phyloP scores from a whole-genome alignment of 2,888 invertebrate species.

The Stenodera caucasica region DNA sequence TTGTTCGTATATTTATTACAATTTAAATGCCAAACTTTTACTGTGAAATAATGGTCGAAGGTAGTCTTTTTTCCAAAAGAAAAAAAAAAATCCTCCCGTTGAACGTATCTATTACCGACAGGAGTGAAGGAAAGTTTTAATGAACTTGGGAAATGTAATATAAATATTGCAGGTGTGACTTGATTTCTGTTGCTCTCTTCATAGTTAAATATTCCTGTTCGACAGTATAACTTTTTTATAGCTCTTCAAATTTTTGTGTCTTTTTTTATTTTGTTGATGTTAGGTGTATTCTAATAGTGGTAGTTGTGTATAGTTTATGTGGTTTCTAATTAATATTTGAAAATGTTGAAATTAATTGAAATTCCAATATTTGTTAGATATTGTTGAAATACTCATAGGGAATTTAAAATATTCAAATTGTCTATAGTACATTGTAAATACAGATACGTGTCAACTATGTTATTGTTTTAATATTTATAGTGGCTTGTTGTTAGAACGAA shows the following conservation, averaged over 20 bases:
- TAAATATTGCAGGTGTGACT: conserved; percentile 26
- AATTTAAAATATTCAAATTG: conserved; percentile 4
- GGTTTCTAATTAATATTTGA: neutral
- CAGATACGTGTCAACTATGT: neutral
- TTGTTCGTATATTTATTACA: conserved; percentile 5
- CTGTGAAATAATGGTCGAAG: conserved; percentile 15
- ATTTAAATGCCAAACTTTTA: conserved; percentile 11
- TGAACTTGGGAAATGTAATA: conserved; percentile 28
- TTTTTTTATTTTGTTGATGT: too few species aligned
- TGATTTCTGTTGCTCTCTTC: neutral
- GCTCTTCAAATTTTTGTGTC: neutral
- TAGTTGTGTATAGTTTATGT: too few species aligned
- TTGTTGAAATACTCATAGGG: neutral
- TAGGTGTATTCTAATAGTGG: too few species aligned
- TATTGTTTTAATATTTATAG: neutral
- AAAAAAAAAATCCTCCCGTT: too few species aligned
- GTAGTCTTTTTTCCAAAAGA: too few species aligned
- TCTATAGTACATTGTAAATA: neutral
- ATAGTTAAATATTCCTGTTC: neutral
- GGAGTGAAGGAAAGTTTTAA: conserved; percentile 24
- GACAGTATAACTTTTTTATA: neutral
- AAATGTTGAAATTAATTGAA: neutral
- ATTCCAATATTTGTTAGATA: neutral
- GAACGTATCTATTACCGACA: neutral
- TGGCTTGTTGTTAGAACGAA: neutral